These are phyloP conservation scores for Muscicapa comitata DNA, from an alignment of 2,797 vertebrate genomes.

Conservation along the genomic window DNA sequence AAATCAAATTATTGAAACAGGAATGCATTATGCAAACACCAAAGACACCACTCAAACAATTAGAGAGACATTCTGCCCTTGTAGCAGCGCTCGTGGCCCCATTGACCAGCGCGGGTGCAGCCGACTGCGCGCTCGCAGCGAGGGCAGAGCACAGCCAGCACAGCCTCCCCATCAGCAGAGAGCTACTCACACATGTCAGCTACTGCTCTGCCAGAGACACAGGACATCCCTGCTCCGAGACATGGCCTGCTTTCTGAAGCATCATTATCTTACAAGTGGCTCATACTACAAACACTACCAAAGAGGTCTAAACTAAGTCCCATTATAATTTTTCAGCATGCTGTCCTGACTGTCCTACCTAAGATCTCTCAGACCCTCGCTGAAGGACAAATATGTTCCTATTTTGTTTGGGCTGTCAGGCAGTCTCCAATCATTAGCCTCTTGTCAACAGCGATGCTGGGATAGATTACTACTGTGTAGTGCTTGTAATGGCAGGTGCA, in stretches of 20 bases:
- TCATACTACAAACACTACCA: not conserved
- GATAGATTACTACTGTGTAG: conserved; percentile 79
- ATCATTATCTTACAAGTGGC: not conserved
- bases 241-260: fast-evolving
- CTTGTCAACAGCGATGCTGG: conserved; percentile 82
- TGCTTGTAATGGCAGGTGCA: conserved; percentile 85
- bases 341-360: not conserved
- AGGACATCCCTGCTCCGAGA: not conserved
- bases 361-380: not conserved
- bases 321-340: not conserved
- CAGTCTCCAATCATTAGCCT: conserved; percentile 84
- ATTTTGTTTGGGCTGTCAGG: conserved; percentile 70
- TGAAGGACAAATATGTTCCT: conserved; percentile 40
- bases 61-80: not conserved
- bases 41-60: not conserved
- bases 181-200: not conserved
- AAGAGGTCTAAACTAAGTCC: not conserved
- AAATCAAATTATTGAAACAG: not conserved
- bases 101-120: fast-evolving
- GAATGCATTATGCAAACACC: not conserved
- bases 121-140: fast-evolving
- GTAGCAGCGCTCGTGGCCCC: not conserved
- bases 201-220: fast-evolving
- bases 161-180: not conserved
- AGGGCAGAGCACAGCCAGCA: not conserved